phyloP scores from a whole-genome alignment of 2,888 invertebrate genomes.

The Laspeyria flexula region DNA sequence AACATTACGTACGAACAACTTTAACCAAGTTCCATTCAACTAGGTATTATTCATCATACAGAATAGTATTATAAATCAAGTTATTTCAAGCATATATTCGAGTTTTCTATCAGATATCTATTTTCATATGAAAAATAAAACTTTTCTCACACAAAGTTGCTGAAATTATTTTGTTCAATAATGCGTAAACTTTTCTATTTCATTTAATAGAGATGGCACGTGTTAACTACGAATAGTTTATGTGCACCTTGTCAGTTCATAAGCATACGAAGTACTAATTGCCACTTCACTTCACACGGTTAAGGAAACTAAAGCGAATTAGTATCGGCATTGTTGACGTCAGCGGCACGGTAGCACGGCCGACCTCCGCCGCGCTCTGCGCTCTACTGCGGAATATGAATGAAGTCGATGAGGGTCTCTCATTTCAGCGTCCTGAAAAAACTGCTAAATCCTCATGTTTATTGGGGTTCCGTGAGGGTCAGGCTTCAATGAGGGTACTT shows the following conservation, averaged over 20 bases:
- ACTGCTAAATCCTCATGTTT: slow-evolving; percentile 46
- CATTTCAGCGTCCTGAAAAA: slow-evolving; percentile 61
- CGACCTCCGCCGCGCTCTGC: slow-evolving; percentile 67
- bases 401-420: slow-evolving; percentile 63
- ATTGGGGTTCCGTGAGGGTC: slow-evolving; percentile 38
- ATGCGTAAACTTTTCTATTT: slow-evolving; percentile 39
- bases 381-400: slow-evolving; percentile 73
- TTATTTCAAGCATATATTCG: slow-evolving; percentile 23
- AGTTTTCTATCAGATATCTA: slow-evolving; percentile 28
- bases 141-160: slow-evolving; percentile 42
- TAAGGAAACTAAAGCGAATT: slow-evolving; percentile 45
- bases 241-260: slow-evolving; percentile 18
- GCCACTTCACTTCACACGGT: slow-evolving; percentile 48
- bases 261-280: slow-evolving; percentile 37
- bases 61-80: slow-evolving; percentile 9
- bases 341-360: slow-evolving; percentile 51
- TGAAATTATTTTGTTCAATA: slow-evolving; percentile 34
- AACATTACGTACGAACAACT: slow-evolving; percentile 22
- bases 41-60: slow-evolving; percentile 11
- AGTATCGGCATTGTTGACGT: slow-evolving; percentile 41
- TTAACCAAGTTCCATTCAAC: slow-evolving; percentile 19
- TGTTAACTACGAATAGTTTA: slow-evolving; percentile 16
- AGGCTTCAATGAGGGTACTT: slow-evolving; percentile 30
- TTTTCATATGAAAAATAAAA: slow-evolving; percentile 39
- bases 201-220: not conserved